phyloP scores from a whole-genome alignment of 2,888 invertebrate species.

The Tetranychus piercei region DNA sequence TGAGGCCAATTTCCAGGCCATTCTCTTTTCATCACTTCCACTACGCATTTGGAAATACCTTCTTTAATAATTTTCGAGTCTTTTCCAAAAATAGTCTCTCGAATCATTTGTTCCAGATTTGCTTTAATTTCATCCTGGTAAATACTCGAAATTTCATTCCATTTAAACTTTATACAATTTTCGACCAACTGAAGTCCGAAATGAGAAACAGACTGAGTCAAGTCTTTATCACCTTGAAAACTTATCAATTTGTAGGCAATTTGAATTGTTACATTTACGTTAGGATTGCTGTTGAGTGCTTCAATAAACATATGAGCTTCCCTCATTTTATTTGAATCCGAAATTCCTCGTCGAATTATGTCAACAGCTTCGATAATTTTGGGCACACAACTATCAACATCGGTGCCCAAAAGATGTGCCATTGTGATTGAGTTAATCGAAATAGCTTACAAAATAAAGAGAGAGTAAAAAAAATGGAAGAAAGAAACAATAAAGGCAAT shows the following conservation, averaged over 20 bases:
- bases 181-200: conserved; percentile 84
- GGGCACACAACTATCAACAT: not conserved
- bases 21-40: conserved; percentile 87
- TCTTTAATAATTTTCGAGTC: conserved; percentile 32
- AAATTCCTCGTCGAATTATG: not conserved
- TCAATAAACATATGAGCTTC: not conserved
- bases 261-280: not conserved
- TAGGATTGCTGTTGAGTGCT: not conserved
- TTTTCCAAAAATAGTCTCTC: not conserved
- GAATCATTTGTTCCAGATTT: conserved; percentile 11
- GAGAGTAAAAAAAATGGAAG: too few relatives aligned
- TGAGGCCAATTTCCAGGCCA: conserved; percentile 96
- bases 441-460: too few relatives aligned
- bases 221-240: not conserved
- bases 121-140: conserved; percentile 12
- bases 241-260: not conserved
- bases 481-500: too few relatives aligned
- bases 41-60: conserved; percentile 54
- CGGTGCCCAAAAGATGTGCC: not conserved
- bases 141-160: conserved; percentile 57
- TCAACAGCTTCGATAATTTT: not conserved
- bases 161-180: conserved; percentile 68
- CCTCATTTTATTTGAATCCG: not conserved
- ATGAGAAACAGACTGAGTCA: not conserved
- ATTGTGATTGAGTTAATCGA: not conserved